phyloP scores from a whole-genome alignment of 1,140 invertebrate genomes.

The Periplaneta americana region DNA sequence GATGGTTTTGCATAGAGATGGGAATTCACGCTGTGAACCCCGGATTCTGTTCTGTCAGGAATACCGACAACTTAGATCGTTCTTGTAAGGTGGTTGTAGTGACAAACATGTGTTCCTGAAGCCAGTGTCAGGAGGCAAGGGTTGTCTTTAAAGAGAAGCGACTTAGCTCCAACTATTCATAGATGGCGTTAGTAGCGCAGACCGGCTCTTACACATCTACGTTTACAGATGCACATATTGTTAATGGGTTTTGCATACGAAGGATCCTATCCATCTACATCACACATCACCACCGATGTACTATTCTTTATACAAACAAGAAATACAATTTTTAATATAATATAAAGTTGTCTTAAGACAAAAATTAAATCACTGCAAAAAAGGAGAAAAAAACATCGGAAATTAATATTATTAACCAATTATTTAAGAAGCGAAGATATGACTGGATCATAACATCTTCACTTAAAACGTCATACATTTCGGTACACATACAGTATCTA shows the following conservation, averaged over 20 bases:
- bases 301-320: background rate
- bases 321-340: background rate
- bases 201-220: background rate
- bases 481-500: too few relatives aligned
- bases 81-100: background rate
- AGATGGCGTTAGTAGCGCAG: too few relatives aligned
- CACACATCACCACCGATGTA: background rate
- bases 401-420: too few relatives aligned
- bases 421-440: too few relatives aligned
- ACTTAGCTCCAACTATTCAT: background rate
- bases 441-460: too few relatives aligned
- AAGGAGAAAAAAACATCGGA: too few relatives aligned
- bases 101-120: background rate
- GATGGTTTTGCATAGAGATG: background rate
- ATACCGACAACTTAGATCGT: background rate
- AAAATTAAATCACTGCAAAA: too few relatives aligned
- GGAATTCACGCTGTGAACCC: background rate
- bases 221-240: background rate
- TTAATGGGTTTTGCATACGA: background rate
- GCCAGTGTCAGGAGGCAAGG: background rate
- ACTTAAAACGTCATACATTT: too few relatives aligned
- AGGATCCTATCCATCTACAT: background rate
- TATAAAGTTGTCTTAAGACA: too few relatives aligned
- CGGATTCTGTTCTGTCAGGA: background rate
- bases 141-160: background rate